Evolutionary conservation across 64 coral and sea anemone genomes (phyloP).

Genomic region (Dendronephthya gigantea): DNA sequence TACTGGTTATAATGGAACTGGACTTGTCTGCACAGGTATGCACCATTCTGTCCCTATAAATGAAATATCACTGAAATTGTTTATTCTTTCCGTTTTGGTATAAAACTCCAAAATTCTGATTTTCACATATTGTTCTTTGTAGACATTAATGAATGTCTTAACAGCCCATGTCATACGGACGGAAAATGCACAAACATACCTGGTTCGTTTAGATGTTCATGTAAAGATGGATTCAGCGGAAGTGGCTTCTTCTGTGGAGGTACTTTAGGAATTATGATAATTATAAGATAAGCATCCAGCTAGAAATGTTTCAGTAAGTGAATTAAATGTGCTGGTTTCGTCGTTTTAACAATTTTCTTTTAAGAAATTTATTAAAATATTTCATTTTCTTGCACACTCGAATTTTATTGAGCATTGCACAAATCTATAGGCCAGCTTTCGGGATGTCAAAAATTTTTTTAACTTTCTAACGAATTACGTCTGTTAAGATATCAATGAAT

Average conservation of each 20-base stretch:
- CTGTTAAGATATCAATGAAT: slow-evolving; percentile 45
- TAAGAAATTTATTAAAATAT: too few species aligned
- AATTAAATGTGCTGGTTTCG: too few species aligned
- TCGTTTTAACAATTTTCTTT: too few species aligned
- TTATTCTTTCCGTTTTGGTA: background rate
- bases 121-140: background rate
- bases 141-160: background rate
- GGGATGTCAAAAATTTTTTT: too few species aligned
- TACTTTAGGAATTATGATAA: background rate
- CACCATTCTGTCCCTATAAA: background rate
- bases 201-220: background rate
- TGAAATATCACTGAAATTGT: background rate
- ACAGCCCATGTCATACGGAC: background rate
- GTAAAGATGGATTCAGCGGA: background rate
- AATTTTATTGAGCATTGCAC: too few species aligned
- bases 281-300: too few species aligned
- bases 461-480: too few species aligned
- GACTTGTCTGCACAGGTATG: background rate
- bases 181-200: background rate
- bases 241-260: background rate
- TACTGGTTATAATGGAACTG: background rate
- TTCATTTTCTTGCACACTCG: too few species aligned
- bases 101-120: background rate
- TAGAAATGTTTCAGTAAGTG: too few species aligned
- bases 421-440: too few species aligned